phyloP scores from a whole-genome alignment of 53 echinoderm and acorn worm species.

The Mesocentrotus franciscanus region DNA sequence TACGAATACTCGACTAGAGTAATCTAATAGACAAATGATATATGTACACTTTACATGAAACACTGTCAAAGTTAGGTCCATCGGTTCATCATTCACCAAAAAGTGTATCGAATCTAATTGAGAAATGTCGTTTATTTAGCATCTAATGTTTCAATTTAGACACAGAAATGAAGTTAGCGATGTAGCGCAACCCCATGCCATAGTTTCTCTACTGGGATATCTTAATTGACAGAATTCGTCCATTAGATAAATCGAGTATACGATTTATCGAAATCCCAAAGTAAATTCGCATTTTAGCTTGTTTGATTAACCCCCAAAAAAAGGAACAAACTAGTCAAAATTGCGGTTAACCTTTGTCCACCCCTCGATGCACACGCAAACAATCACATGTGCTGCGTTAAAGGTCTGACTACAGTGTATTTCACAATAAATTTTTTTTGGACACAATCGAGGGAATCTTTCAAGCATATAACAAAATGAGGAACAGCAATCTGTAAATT shows the following conservation, averaged over 20 bases:
- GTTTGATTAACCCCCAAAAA: background rate
- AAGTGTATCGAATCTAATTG: no score
- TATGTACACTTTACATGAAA: no score
- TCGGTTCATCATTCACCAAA: no score
- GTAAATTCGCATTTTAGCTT: background rate
- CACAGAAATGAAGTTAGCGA: no score
- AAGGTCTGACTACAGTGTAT: background rate
- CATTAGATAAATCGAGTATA: background rate
- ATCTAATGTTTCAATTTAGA: no score
- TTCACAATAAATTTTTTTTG: background rate
- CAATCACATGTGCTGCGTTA: background rate
- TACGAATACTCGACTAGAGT: no score
- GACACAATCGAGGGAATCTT: background rate
- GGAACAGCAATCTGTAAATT: slow-evolving; percentile 1
- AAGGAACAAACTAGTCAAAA: background rate
- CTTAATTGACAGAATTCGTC: background rate
- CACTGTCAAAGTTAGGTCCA: no score
- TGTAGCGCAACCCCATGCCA: no score
- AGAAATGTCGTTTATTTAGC: no score
- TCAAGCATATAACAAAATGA: slow-evolving; percentile 2
- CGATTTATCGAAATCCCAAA: background rate
- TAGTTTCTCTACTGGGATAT: no score
- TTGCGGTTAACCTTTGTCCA: background rate
- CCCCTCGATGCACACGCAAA: background rate
- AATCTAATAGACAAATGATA: no score